Percentiles rank a stretch among this genome's conserved stretches.
Conservation (phyloP, 2,888 invertebrate species). For the Therioaphis trifolii region DNA sequence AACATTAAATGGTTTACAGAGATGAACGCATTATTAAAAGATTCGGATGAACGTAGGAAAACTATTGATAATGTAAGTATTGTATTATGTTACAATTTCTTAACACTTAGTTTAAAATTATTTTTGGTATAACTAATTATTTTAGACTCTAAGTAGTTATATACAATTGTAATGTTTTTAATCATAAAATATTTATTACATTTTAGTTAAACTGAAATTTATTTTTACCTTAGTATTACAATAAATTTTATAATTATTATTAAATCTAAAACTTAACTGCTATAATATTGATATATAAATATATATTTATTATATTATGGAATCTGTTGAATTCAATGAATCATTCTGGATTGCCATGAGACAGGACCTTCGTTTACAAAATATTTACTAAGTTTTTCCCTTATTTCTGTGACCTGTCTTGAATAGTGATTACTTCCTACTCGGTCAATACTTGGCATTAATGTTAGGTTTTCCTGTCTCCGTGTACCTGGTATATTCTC, state of each 20-base stretch:
- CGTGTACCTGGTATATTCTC: slow-evolving; percentile 18
- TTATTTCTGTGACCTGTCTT: slow-evolving; percentile 60
- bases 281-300: slow-evolving; percentile 11
- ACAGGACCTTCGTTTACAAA: slow-evolving; percentile 64
- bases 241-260: slow-evolving; percentile 7
- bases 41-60: slow-evolving; percentile 11
- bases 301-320: not conserved
- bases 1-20: slow-evolving; percentile 55
- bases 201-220: slow-evolving; percentile 10
- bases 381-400: slow-evolving; percentile 63
- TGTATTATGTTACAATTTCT: not conserved
- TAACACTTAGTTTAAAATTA: slow-evolving; percentile 12
- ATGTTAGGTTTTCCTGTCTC: not conserved
- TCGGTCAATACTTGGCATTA: slow-evolving; percentile 67
- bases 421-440: slow-evolving; percentile 51
- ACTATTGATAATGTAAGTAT: slow-evolving; percentile 11
- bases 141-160: slow-evolving; percentile 19
- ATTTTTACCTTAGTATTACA: slow-evolving; percentile 6
- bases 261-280: slow-evolving; percentile 11
- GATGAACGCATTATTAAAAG: slow-evolving; percentile 16
- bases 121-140: slow-evolving; percentile 30
- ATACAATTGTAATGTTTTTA: not conserved
- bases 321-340: slow-evolving; percentile 1
- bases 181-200: slow-evolving; percentile 4
- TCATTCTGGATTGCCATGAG: slow-evolving; percentile 61